These are phyloP conservation scores for Ficedula albicollis DNA, from an alignment of 2,797 vertebrate species.

Conservation along the genomic window DNA sequence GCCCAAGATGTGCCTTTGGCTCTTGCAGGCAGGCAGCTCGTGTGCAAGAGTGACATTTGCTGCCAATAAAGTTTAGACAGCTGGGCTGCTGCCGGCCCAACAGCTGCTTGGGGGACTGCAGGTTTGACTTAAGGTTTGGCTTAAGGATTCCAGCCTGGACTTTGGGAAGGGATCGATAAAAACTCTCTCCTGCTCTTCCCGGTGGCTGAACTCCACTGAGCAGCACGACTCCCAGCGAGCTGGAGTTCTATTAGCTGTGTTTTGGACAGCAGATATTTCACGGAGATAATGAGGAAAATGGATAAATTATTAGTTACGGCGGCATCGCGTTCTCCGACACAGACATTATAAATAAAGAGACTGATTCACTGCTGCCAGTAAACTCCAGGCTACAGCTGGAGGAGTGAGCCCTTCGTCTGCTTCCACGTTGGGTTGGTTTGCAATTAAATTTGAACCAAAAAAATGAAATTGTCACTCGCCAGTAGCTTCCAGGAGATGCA, in stretches of 20 bases:
- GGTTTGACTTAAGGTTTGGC: constrained; percentile 3
- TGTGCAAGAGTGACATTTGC: constrained; percentile 59
- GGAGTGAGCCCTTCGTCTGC: neutral
- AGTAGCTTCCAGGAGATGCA: constrained; percentile 5
- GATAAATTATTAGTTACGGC: constrained; percentile 41
- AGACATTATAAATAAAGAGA: neutral
- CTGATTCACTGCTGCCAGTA: neutral
- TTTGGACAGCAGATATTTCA: constrained; percentile 55
- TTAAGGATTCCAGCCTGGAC: constrained; percentile 13
- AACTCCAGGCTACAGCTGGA: neutral
- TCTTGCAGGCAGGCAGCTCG: neutral
- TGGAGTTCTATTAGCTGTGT: neutral
- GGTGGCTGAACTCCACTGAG: neutral
- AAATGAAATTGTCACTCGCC: neutral
- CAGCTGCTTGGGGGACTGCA: constrained; percentile 56
- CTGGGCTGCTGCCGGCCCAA: constrained; percentile 50
- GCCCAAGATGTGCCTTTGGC: constrained; percentile 51
- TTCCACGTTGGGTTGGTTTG: neutral
- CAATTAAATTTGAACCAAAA: neutral
- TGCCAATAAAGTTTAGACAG: constrained; percentile 66
- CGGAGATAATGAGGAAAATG: constrained; percentile 44
- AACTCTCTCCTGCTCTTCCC: neutral
- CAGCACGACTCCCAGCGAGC: neutral
- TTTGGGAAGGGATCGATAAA: neutral
- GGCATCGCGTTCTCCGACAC: neutral